phyloP scores from a whole-genome alignment of 2,888 invertebrate genomes.

The Ochropleura plecta region DNA sequence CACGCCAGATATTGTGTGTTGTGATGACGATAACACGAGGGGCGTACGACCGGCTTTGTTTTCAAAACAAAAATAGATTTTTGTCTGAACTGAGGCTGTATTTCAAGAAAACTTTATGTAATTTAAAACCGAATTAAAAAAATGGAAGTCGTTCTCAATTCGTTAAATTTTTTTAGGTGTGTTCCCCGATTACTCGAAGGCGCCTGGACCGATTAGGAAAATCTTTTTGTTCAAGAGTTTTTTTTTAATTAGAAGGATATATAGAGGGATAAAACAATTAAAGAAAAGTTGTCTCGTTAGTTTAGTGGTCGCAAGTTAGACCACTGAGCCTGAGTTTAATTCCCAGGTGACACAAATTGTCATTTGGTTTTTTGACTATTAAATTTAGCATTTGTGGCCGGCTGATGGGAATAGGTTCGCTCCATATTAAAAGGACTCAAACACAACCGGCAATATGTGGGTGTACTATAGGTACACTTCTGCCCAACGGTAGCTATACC shows the following conservation, averaged over 20 bases:
- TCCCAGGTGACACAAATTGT: background rate
- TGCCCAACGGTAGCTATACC: background rate
- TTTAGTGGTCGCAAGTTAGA: background rate
- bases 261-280: background rate
- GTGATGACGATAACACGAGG: constrained; percentile 83
- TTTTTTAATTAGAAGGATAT: background rate
- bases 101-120: constrained; percentile 30
- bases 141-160: too few relatives aligned
- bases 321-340: background rate
- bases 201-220: too few relatives aligned
- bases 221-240: background rate
- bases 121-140: background rate
- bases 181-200: too few relatives aligned
- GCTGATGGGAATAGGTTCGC: background rate
- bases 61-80: constrained; percentile 64
- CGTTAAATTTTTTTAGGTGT: too few relatives aligned
- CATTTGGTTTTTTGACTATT: background rate
- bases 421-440: background rate
- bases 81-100: constrained; percentile 47
- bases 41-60: constrained; percentile 69
- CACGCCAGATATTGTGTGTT: constrained; percentile 88
- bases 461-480: background rate
- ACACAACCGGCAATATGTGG: background rate
- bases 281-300: background rate
- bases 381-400: background rate